Evolutionary conservation across 2,888 invertebrate species (phyloP), one percentile per base, ranked within the genome.

Genomic region (Cheilosia urbana): DNA sequence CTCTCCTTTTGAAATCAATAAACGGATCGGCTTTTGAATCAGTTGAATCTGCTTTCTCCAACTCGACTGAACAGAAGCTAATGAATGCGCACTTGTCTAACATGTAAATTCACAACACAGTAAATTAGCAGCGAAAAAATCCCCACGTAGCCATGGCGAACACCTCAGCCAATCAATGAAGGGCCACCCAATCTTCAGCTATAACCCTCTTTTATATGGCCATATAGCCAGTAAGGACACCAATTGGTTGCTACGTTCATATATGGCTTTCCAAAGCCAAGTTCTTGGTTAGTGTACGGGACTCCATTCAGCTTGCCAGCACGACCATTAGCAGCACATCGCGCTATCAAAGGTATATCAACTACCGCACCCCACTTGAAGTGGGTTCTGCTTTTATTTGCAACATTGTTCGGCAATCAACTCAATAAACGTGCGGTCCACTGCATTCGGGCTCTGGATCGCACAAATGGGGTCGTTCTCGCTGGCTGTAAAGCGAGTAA

Each of bases 331-430:
- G 24, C 24, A 53, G 53, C 24, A 27, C 53, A 27, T 27, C 11
- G 11, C 17, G 51, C 21, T 19, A 13, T 57, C 55, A 55, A 55
- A 55, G 30, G 57, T 34, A 34, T 57, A 34, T 57, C 30, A 24
- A 15, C 53, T 27, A 27, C 9, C 47, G 13, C 49, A 7, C 4
- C 21, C 51, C 51, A 51, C 24, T 24, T 57, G 17, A 57, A 57
- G 57, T 17, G 34, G 57, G 17, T 57, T 34, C 17, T 34, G 51
- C 13, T 51, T 51, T 24, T 58, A 62, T 62, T 62, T 62, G 62
- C 42, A 62, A 62, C 42, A 34, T 62, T 62, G 62, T 62, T 62
- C 62, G 62, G 62, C 62, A 45, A 62, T 62, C 62, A 62, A 62
- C 62, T 45, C 62, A 62, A 42, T 62, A 62, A 62, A 62, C 45